These are phyloP conservation scores for Cyrtodaria siliqua DNA, from an alignment of 2,888 invertebrate genomes.

Conservation along the genomic window DNA sequence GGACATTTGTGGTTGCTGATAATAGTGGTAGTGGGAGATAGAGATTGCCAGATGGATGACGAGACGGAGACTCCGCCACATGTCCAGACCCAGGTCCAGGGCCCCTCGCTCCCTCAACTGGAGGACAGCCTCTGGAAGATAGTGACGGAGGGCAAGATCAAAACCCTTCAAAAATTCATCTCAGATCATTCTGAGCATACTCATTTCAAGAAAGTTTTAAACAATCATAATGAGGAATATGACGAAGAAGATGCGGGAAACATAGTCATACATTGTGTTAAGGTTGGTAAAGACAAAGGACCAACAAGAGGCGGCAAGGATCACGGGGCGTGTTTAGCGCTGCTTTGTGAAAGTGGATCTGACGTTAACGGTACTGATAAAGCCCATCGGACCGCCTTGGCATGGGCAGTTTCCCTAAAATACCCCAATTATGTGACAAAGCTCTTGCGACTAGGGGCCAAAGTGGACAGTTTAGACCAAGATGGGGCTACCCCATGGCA, in stretches of 20 bases:
- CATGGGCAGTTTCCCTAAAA: conserved; percentile 65
- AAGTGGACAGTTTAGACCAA: conserved; percentile 62
- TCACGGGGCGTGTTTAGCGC: conserved; percentile 55
- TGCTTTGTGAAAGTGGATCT: conserved; percentile 66
- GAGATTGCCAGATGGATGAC: neutral
- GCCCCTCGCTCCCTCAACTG: conserved; percentile 44
- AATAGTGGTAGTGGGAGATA: no score
- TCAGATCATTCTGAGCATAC: conserved; percentile 35
- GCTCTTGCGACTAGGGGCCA: conserved; percentile 65
- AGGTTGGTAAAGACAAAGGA: conserved; percentile 61
- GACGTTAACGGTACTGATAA: conserved; percentile 67
- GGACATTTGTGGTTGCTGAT: no score
- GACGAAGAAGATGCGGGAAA: conserved; percentile 70
- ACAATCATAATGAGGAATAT: conserved; percentile 58
- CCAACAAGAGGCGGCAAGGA: conserved; percentile 61
- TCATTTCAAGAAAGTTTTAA: conserved; percentile 45
- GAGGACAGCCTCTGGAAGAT: conserved; percentile 62
- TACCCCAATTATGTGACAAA: conserved; percentile 48
- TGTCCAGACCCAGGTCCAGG: conserved; percentile 9
- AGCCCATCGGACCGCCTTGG: conserved; percentile 64
- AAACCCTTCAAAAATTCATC: conserved; percentile 55
- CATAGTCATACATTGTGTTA: conserved; percentile 64
- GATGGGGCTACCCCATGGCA: conserved; percentile 66
- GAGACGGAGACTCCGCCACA: no score
- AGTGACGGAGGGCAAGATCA: conserved; percentile 59